Evolutionary conservation across 2,113 vertebrate genomes (phyloP).

Genomic region (Saguinus imperator): DNA sequence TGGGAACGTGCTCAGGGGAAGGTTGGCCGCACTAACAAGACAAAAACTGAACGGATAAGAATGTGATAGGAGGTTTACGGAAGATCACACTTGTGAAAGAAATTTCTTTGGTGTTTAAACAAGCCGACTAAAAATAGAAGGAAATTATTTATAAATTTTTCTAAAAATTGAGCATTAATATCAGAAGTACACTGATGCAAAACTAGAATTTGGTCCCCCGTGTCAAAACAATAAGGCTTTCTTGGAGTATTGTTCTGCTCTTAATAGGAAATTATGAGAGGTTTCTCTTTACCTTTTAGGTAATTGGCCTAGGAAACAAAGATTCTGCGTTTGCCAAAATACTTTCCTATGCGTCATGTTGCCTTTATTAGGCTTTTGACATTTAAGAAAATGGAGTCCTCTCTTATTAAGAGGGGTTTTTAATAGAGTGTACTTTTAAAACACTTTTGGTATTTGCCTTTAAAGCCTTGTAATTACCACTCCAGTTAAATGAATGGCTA

Average conservation of each 20-base stretch:
- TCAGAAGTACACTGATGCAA: background rate
- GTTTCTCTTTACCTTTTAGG: background rate
- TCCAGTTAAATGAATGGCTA: background rate
- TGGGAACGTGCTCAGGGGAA: rapidly evolving
- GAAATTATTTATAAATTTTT: background rate
- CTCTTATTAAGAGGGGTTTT: background rate
- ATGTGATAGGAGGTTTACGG: background rate
- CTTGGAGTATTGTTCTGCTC: background rate
- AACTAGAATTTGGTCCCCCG: background rate
- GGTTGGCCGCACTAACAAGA: rapidly evolving
- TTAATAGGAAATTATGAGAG: background rate
- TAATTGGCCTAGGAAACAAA: background rate
- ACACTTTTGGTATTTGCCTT: background rate
- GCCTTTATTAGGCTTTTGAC: background rate
- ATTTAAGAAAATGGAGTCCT: background rate
- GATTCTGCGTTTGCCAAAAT: background rate
- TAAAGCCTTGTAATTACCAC: background rate
- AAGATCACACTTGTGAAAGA: background rate
- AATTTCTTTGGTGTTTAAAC: background rate
- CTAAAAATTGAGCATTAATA: background rate
- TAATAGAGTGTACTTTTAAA: no score
- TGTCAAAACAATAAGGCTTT: background rate
- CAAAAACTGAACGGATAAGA: background rate
- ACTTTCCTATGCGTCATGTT: background rate
- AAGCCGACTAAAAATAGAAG: background rate